Evolutionary conservation across 2,888 invertebrate genomes (phyloP), one percentile per base, ranked within the genome.

Genomic region (Volucella bombylans): DNA sequence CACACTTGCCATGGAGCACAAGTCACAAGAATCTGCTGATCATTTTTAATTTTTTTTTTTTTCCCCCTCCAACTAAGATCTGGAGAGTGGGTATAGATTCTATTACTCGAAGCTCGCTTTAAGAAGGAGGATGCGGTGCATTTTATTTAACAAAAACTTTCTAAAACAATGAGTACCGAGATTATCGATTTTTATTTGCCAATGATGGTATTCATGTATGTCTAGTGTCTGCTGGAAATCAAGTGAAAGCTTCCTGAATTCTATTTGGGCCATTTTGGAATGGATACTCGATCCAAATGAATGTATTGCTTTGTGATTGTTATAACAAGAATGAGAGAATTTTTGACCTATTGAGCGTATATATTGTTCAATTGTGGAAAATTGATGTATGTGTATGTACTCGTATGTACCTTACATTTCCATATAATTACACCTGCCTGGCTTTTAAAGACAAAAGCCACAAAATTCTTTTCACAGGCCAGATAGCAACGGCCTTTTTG

Each of bases 241-340:
- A 65, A 83, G 83, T 83, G 83, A 80, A 83, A 83, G 83, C 83
- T 83, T 71, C 71, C 74, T 83, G 83, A 71, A 79, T 79, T 83
- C 59, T 79, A 83, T 83, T 83, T 80, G 65, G 83, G 80, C 38
- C 80, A 83, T 67, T 74, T 83, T 79, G 59, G 74, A 83, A 83
- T 79, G 83, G 69, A 23, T 23, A 23, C 23, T 3, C 23, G 23
- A 23, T 23, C 23, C 23, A 23, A 23, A 23, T 23, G 23, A 23
- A 23, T 23, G 23, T 23, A 3, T 23, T 23, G 23, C 3, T 23
- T 23, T 23, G 23, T 4, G 23, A 23, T 23, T 3, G 23, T 23
- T 23, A 23, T 23, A 23, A 23, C 23, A 23, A 23, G 1, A 23
- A 3, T 23, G 23, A 23, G 4, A 23, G 23, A 23, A 23, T 23